phyloP scores from a whole-genome alignment of 2,113 vertebrate species.

The Platycercus adscitus region DNA sequence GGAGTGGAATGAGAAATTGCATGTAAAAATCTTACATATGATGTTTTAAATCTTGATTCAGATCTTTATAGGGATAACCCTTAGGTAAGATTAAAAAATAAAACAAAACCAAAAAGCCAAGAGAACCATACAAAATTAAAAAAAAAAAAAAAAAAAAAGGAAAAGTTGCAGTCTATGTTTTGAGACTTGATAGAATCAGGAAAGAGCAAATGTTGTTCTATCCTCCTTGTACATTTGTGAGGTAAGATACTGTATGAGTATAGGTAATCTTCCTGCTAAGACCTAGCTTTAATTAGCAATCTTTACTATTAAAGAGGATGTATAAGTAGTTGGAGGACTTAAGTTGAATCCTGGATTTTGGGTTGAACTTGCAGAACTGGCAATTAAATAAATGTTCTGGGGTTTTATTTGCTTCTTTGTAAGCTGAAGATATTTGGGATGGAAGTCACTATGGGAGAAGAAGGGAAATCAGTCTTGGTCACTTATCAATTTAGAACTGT shows the following conservation, averaged over 20 bases:
- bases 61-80: not conserved
- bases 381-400: not conserved
- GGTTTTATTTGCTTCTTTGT: not conserved
- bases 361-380: not conserved
- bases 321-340: not conserved
- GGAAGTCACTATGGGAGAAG: not conserved
- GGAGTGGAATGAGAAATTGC: not conserved
- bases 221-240: not conserved
- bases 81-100: not conserved
- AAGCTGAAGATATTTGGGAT: not conserved
- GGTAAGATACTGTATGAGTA: not conserved
- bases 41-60: not conserved
- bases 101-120: not conserved
- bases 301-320: not conserved
- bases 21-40: not conserved
- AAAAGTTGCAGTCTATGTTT: not conserved
- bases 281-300: not conserved
- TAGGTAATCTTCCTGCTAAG: not conserved
- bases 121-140: not conserved
- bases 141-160: no score
- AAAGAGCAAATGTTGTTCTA: not conserved
- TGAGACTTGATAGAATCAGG: not conserved
- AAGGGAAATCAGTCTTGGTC: not conserved
- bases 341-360: not conserved
- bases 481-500: not conserved